A percentile compares a stretch with the other conserved stretches of the same genome.
phyloP scores from a whole-genome alignment of 2,113 vertebrate species.

The Sceloporus undulatus region DNA sequence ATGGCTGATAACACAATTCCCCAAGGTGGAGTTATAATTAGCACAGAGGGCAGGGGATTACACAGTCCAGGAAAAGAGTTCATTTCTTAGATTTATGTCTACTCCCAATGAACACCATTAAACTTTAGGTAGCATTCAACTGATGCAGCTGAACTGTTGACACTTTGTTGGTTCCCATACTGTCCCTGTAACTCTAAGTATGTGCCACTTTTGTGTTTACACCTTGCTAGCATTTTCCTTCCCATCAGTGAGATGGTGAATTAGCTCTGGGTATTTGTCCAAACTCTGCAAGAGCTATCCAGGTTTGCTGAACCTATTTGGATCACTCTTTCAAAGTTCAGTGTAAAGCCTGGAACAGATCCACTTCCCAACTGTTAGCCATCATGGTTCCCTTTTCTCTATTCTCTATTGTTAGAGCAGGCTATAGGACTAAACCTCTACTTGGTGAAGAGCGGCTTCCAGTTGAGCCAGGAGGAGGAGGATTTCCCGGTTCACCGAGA shows the following conservation, averaged over 20 bases:
- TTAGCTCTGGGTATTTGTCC: no score
- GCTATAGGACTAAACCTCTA: no score
- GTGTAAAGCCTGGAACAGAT: no score
- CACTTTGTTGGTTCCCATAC: background rate
- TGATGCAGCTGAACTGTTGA: background rate
- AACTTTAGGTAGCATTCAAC: background rate
- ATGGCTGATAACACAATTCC: background rate
- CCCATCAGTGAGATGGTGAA: background rate
- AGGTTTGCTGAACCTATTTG: no score
- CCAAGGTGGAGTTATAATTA: conserved; percentile 17
- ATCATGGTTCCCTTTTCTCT: no score
- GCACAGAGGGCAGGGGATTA: background rate
- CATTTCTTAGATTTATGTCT: background rate
- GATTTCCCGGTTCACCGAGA: no score
- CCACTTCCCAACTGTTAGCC: no score
- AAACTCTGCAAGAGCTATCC: no score
- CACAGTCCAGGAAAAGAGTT: background rate
- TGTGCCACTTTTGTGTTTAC: background rate
- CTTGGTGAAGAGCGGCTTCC: no score
- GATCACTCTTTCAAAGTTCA: no score
- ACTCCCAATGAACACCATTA: background rate
- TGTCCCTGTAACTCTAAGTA: background rate
- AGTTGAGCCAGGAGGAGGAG: no score
- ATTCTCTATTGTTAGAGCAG: no score
- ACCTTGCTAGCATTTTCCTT: background rate